Percentiles rank a stretch among this genome's conserved stretches.
Evolutionary conservation across 2,797 vertebrate species (phyloP).

Genomic region (Leptodactylus fallax): DNA sequence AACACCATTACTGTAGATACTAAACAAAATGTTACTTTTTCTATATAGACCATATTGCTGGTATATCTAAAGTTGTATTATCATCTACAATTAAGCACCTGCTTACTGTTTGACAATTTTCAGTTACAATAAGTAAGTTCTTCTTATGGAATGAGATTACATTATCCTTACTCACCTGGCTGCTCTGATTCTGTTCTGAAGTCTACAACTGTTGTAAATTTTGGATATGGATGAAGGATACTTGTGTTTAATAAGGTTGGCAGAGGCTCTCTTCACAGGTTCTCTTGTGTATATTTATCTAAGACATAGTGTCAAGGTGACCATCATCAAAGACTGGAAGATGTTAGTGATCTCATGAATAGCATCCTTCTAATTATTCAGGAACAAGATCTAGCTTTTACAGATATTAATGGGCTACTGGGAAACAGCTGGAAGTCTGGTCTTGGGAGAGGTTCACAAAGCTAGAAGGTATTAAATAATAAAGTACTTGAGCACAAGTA

Average conservation of each 20-base stretch:
- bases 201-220: background rate
- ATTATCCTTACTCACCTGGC: conserved; percentile 13
- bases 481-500: conserved; percentile 34
- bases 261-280: background rate
- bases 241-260: conserved; percentile 8
- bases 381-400: conserved; percentile 58
- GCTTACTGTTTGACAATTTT: background rate
- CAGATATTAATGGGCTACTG: conserved; percentile 40
- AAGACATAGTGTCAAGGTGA: conserved; percentile 29
- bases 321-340: conserved; percentile 26
- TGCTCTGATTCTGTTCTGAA: background rate
- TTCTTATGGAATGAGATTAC: background rate
- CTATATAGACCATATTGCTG: background rate
- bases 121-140: background rate
- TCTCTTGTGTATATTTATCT: conserved; percentile 7
- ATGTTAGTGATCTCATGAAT: conserved; percentile 43
- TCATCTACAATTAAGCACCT: background rate
- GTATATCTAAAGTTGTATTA: background rate
- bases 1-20: too few species aligned
- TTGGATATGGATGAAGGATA: background rate
- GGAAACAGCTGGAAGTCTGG: conserved; percentile 42
- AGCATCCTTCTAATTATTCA: conserved; percentile 34
- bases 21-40: background rate
- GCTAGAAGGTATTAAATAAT: conserved; percentile 58
- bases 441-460: conserved; percentile 44